Conservation (phyloP, 2,888 invertebrate species). For the Spodoptera picta region DNA sequence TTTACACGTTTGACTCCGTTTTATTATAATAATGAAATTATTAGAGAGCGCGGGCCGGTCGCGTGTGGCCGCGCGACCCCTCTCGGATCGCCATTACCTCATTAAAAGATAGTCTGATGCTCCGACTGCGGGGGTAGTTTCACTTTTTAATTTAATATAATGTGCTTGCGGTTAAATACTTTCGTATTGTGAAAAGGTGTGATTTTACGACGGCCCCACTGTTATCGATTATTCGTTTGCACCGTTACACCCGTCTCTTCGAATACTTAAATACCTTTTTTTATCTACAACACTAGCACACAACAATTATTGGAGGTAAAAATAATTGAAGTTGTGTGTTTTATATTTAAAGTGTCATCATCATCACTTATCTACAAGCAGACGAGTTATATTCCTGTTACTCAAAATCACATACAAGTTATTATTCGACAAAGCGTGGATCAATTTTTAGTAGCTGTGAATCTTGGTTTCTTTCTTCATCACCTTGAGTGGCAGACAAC, state of each 20-base stretch:
- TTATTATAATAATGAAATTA: conserved; percentile 87
- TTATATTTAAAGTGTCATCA: no score
- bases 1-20: conserved; percentile 85
- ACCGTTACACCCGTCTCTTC: neutral
- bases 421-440: no score
- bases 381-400: no score
- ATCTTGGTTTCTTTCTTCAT: no score
- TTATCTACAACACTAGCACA: no score
- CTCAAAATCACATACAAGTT: no score
- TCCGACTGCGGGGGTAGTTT: conserved; percentile 70
- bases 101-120: conserved; percentile 79
- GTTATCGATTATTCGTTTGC: conserved; percentile 31
- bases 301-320: no score
- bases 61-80: conserved; percentile 72
- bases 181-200: conserved; percentile 74
- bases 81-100: conserved; percentile 79
- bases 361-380: no score
- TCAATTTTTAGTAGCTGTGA: no score
- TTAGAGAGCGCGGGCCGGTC: conserved; percentile 70
- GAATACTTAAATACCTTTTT: no score
- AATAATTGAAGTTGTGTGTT: no score
- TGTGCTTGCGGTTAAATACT: conserved; percentile 66
- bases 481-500: no score
- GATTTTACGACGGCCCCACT: conserved; percentile 67
- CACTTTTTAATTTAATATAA: conserved; percentile 84